A percentile compares a stretch with the other conserved stretches of the same genome.
These are phyloP conservation scores for Cardinalis cardinalis DNA, from an alignment of 2,113 vertebrate genomes.

Conservation along the genomic window DNA sequence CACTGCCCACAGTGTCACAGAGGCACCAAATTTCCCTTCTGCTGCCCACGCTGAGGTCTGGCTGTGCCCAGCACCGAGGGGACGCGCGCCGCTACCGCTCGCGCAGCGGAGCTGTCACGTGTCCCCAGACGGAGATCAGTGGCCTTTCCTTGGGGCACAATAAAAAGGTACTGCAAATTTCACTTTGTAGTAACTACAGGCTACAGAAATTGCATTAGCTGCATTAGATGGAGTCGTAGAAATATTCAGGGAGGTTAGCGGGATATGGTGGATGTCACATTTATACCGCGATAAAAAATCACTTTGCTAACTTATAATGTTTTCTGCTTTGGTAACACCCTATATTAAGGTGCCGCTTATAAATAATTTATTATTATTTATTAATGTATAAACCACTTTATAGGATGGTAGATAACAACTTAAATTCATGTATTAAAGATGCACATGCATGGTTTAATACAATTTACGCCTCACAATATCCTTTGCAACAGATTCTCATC, in stretches of 20 bases:
- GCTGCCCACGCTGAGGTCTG: conserved; percentile 16
- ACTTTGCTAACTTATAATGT: conserved; percentile 73
- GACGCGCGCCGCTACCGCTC: background rate
- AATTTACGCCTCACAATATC: conserved; percentile 78
- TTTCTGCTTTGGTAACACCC: conserved; percentile 73
- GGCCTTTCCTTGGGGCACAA: conserved; percentile 65
- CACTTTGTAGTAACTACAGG: conserved; percentile 68
- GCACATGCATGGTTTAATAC: conserved; percentile 76
- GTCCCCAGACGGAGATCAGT: background rate
- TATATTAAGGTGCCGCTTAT: conserved; percentile 77
- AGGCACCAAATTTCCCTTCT: background rate
- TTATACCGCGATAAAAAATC: conserved; percentile 74
- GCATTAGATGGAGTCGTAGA: conserved; percentile 66
- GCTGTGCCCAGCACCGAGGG: conserved; percentile 63
- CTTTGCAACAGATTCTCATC: conserved; percentile 75
- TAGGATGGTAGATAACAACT: conserved; percentile 75
- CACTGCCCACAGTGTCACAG: conserved; percentile 30
- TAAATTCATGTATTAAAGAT: conserved; percentile 84
- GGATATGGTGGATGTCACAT: conserved; percentile 60
- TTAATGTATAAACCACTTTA: conserved; percentile 78
- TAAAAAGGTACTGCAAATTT: conserved; percentile 68
- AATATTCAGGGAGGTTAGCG: conserved; percentile 66
- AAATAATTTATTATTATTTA: conserved; percentile 80
- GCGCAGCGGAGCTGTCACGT: conserved; percentile 9
- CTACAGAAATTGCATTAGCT: conserved; percentile 73